These are phyloP conservation scores for Drosophila sordidula DNA, from an alignment of 2,888 invertebrate genomes.

Conservation along the genomic window DNA sequence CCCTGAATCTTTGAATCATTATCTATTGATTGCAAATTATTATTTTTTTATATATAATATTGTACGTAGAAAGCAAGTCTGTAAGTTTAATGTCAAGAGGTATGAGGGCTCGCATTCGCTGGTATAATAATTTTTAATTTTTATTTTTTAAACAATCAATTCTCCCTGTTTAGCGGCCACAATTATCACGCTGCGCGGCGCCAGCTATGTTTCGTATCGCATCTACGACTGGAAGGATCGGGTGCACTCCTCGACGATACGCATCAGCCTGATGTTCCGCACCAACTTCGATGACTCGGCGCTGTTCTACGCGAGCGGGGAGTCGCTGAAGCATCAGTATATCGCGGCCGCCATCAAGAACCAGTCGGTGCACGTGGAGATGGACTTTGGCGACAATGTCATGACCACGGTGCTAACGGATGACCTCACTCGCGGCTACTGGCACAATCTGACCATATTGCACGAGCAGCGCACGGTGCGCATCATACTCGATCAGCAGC, in stretches of 20 bases:
- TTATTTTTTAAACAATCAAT: background rate
- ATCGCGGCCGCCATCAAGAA: conserved; percentile 94
- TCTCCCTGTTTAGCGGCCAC: conserved; percentile 89
- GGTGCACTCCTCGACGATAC: conserved; percentile 93
- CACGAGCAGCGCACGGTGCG: conserved; percentile 91
- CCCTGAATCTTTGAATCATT: too few species aligned
- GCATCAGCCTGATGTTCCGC: conserved; percentile 95
- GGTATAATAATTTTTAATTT: too few species aligned
- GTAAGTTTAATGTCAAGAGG: too few species aligned
- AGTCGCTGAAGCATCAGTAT: conserved; percentile 93
- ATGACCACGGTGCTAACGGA: conserved; percentile 89
- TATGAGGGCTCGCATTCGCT: too few species aligned
- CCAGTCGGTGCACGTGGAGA: conserved; percentile 93
- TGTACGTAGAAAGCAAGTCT: too few species aligned
- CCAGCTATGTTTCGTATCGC: conserved; percentile 96
- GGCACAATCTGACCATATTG: conserved; percentile 96
- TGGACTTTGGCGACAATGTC: conserved; percentile 94
- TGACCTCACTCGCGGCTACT: conserved; percentile 90
- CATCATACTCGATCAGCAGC: conserved; percentile 91
- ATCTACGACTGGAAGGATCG: conserved; percentile 97
- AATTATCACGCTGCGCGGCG: conserved; percentile 93
- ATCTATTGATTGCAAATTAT: too few species aligned
- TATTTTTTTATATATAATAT: too few species aligned
- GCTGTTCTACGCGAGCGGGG: conserved; percentile 96
- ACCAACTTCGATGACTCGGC: conserved; percentile 96